These are phyloP conservation scores for Copidosoma aretas DNA, from an alignment of 2,888 invertebrate genomes.

Conservation along the genomic window DNA sequence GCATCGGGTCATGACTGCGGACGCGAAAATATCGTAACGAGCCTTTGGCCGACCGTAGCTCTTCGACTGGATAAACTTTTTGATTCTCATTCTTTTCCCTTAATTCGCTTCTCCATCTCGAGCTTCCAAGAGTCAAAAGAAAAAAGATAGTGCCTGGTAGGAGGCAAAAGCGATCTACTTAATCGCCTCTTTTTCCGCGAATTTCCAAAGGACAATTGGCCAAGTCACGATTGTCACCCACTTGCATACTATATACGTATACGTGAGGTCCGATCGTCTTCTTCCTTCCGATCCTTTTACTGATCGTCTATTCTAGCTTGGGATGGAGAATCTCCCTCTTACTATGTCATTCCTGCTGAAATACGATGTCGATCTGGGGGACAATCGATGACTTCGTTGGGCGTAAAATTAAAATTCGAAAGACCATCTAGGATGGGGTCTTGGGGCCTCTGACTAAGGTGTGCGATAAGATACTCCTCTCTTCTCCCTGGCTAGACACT, in stretches of 20 bases:
- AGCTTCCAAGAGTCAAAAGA: conserved; percentile 3
- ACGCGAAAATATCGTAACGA: conserved; percentile 60
- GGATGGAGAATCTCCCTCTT: not conserved
- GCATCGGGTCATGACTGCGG: conserved; percentile 50
- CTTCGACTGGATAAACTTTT: conserved; percentile 7
- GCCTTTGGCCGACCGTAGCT: conserved; percentile 31
- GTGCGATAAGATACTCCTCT: too few relatives aligned
- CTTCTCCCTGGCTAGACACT: too few relatives aligned
- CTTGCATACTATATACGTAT: not conserved
- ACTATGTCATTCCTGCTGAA: conserved; percentile 20
- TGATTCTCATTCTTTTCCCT: conserved; percentile 16
- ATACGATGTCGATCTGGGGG: conserved; percentile 20
- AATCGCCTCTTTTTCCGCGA: conserved; percentile 37
- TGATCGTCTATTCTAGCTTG: not conserved
- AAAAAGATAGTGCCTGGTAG: not conserved
- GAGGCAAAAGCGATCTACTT: conserved; percentile 32
- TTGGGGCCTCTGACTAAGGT: too few relatives aligned
- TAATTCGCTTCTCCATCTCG: conserved; percentile 39
- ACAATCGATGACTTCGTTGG: conserved; percentile 15
- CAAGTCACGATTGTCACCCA: conserved; percentile 11
- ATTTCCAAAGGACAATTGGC: conserved; percentile 19
- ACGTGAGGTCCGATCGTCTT: not conserved
- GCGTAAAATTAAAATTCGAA: conserved; percentile 37
- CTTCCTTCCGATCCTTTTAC: not conserved
- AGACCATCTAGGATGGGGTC: not conserved